These are phyloP conservation scores for Hydra vulgaris DNA, from an alignment of 30 jellyfish, hydroid and myxozoan species.

Conservation along the genomic window DNA sequence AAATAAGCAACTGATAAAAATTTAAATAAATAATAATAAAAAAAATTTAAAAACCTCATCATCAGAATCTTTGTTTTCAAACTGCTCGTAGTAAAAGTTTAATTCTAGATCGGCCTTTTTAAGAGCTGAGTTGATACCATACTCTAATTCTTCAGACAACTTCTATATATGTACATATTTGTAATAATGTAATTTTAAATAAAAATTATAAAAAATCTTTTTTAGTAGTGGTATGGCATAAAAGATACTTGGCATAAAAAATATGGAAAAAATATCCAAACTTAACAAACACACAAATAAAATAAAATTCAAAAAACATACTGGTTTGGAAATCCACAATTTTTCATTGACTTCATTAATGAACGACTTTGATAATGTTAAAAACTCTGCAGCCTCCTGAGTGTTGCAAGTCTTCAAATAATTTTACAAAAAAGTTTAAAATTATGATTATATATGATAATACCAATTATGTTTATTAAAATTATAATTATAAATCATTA, in stretches of 20 bases:
- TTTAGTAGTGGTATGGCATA: not conserved
- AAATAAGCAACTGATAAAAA: not conserved
- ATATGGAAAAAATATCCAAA: too few relatives aligned
- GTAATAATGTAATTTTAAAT: too few relatives aligned
- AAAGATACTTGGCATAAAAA: not conserved
- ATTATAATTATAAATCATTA: not conserved
- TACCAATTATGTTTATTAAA: too few relatives aligned
- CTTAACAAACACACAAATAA: not conserved
- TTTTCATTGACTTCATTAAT: constrained; percentile 91
- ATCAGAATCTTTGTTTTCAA: not conserved
- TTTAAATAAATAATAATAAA: too few relatives aligned
- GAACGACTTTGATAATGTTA: constrained; percentile 64
- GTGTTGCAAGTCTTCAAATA: constrained; percentile 43
- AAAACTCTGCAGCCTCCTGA: constrained; percentile 67
- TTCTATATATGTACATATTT: constrained; percentile 32
- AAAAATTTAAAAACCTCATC: not conserved
- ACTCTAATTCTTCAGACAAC: constrained; percentile 70
- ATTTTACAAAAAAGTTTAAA: not conserved
- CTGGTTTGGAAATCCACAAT: constrained; percentile 94
- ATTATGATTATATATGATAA: not conserved
- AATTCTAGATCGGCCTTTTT: constrained; percentile 87
- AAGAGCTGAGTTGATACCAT: constrained; percentile 56
- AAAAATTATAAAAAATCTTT: too few relatives aligned
- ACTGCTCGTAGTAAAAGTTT: constrained; percentile 54
- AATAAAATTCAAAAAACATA: constrained; percentile 3